Evolutionary conservation across 2,797 vertebrate species (phyloP).

Genomic region (Lemur catta): DNA sequence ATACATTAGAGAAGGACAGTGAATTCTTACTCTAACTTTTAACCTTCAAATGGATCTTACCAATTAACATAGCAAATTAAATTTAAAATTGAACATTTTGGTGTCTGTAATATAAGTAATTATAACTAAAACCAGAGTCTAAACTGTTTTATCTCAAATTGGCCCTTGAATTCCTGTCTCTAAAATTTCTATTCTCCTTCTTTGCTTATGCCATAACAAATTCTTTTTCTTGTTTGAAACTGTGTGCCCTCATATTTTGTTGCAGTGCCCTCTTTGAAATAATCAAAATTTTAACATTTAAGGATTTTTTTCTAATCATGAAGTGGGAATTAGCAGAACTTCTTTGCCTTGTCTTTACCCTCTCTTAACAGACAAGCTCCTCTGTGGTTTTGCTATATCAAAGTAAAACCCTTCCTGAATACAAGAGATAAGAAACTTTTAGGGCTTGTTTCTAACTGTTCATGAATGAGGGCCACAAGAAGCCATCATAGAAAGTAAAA

Average conservation of each 20-base stretch:
- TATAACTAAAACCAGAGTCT: not conserved
- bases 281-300: slow-evolving; percentile 38
- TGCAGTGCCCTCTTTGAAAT: not conserved
- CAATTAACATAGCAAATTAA: not conserved
- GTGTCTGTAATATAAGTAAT: not conserved
- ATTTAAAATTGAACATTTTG: slow-evolving; percentile 32
- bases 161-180: not conserved
- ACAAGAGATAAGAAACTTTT: slow-evolving; percentile 34
- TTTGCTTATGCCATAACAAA: not conserved
- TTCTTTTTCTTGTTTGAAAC: slow-evolving; percentile 29
- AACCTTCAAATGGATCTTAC: not conserved
- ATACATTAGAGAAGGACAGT: not conserved
- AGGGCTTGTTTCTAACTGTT: slow-evolving; percentile 22
- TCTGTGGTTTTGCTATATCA: slow-evolving; percentile 42
- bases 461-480: not conserved
- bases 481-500: not conserved
- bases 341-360: slow-evolving; percentile 3
- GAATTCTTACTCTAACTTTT: not conserved
- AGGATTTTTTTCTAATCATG: slow-evolving; percentile 37
- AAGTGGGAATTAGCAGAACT: not conserved
- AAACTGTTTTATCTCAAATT: not conserved
- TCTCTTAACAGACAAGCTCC: not conserved
- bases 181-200: slow-evolving; percentile 6
- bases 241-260: not conserved
- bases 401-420: slow-evolving; percentile 51